These are phyloP conservation scores for Habroteleia sp. DNA, from an alignment of 2,888 invertebrate species.

Conservation along the genomic window DNA sequence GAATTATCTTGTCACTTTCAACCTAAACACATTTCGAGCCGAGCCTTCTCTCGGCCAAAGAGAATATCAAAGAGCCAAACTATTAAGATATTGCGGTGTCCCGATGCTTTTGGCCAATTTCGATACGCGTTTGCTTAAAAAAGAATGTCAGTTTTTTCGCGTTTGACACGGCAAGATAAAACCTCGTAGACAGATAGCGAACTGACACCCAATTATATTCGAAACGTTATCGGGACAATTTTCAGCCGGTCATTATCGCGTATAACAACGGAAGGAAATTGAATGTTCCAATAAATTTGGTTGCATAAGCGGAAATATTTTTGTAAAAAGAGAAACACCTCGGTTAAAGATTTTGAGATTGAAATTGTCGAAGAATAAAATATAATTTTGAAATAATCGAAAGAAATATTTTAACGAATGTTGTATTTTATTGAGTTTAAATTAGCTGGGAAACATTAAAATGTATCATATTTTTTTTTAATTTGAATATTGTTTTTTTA, in stretches of 20 bases:
- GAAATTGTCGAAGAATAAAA: no score
- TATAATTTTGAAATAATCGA: no score
- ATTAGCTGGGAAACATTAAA: no score
- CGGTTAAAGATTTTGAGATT: no score
- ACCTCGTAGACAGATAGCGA: conserved; percentile 9
- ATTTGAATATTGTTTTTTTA: no score
- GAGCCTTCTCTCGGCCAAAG: not conserved
- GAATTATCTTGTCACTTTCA: not conserved
- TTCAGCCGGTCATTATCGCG: conserved; percentile 11
- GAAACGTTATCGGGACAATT: conserved; percentile 12
- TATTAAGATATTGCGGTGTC: conserved; percentile 17
- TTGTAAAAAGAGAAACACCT: no score
- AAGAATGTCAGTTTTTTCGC: not conserved
- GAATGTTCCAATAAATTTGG: conserved; percentile 1
- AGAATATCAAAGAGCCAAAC: not conserved
- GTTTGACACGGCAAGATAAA: conserved; percentile 10
- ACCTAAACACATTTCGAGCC: not conserved
- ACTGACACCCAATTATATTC: conserved; percentile 16
- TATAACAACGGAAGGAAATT: conserved; percentile 15
- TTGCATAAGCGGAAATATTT: conserved; percentile 8
- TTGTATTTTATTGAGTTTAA: no score
- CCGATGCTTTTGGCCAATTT: no score
- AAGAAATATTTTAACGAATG: no score
- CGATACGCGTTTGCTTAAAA: conserved; percentile 2
- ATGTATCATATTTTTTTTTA: no score